Percentiles rank a stretch among this genome's conserved stretches.
phyloP scores from a whole-genome alignment of 2,888 invertebrate species.

The Conchocele bisecta region DNA sequence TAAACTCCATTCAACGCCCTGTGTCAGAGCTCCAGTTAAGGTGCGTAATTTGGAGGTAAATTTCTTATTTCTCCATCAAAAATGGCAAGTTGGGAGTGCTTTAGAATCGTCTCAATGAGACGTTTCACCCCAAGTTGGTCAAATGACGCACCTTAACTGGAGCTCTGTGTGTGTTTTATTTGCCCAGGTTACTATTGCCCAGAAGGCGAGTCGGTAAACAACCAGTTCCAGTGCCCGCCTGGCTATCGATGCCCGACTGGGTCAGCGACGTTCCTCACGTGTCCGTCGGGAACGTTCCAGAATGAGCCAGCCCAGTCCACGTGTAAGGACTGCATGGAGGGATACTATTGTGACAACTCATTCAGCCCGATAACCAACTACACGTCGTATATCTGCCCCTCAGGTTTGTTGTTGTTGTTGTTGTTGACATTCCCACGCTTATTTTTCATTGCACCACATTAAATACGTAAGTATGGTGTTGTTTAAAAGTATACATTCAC shows the following conservation, averaged over 20 bases:
- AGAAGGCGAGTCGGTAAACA: slow-evolving; percentile 69
- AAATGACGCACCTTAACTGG: too few species aligned
- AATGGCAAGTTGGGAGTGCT: too few species aligned
- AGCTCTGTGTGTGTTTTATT: too few species aligned
- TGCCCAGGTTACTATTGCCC: slow-evolving; percentile 78
- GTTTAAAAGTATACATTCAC: too few species aligned
- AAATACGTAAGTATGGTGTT: too few species aligned
- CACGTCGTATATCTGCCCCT: slow-evolving; percentile 75
- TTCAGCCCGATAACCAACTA: slow-evolving; percentile 75
- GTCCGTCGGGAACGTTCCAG: slow-evolving; percentile 78
- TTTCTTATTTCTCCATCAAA: too few species aligned
- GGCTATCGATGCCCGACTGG: slow-evolving; percentile 76
- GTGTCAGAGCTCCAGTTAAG: too few species aligned
- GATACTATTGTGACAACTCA: slow-evolving; percentile 80
- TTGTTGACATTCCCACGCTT: too few species aligned
- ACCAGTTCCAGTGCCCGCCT: slow-evolving; percentile 76
- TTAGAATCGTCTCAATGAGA: too few species aligned
- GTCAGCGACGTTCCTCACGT: slow-evolving; percentile 68
- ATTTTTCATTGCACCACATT: too few species aligned
- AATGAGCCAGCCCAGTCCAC: slow-evolving; percentile 69
- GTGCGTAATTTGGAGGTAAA: too few species aligned
- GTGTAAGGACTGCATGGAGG: slow-evolving; percentile 78
- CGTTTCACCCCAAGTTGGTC: too few species aligned
- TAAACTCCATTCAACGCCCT: background rate
- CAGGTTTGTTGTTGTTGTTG: slow-evolving; percentile 73